phyloP scores from a whole-genome alignment of 2,113 vertebrate genomes.

The Azemiops feae region DNA sequence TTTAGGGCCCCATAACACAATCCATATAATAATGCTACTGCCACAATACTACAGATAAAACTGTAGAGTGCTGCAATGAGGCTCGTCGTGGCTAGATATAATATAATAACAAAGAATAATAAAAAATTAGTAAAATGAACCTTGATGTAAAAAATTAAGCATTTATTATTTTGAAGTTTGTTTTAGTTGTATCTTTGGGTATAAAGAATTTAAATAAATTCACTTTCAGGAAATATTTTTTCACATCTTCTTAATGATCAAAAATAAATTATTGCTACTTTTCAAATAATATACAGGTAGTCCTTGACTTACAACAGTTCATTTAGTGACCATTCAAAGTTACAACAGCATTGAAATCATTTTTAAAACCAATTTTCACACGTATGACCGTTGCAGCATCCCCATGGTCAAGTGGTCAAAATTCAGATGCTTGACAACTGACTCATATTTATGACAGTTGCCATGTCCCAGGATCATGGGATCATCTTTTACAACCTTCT shows the following conservation, averaged over 20 bases:
- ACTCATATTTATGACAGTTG: background rate
- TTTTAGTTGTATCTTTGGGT: background rate
- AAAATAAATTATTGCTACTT: background rate
- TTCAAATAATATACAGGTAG: background rate
- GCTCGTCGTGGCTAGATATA: constrained; percentile 87
- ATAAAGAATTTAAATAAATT: background rate
- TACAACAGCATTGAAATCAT: background rate
- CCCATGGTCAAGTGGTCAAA: background rate
- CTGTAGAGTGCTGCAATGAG: constrained; percentile 94
- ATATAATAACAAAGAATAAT: background rate
- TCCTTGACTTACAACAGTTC: background rate
- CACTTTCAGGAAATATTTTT: background rate
- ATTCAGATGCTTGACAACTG: background rate
- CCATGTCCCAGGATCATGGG: background rate
- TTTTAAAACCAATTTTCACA: background rate
- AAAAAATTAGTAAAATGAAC: background rate
- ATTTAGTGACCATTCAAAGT: background rate
- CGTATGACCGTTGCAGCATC: background rate
- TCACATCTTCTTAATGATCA: background rate
- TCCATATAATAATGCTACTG: constrained; percentile 91
- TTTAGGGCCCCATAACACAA: constrained; percentile 95
- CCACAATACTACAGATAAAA: constrained; percentile 90
- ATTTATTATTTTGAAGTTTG: background rate
- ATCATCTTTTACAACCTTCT: background rate
- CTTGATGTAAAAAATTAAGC: background rate